Evolutionary conservation across 2,797 vertebrate species (phyloP).

Genomic region (Anas bahamensis): DNA sequence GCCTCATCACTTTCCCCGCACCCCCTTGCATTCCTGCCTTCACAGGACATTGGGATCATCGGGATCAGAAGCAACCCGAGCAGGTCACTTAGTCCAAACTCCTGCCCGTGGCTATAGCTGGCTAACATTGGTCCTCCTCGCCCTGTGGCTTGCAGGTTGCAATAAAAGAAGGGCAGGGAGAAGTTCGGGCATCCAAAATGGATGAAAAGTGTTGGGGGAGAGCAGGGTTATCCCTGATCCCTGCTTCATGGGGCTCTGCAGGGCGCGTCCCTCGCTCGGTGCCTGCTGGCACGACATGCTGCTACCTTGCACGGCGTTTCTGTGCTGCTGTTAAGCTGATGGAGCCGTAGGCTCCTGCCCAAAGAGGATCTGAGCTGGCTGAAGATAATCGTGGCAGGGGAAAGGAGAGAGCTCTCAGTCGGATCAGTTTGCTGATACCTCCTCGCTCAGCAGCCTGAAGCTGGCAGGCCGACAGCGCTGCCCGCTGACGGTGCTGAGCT

Average conservation of each 20-base stretch:
- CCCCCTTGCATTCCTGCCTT: not conserved
- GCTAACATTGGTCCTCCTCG: rapidly evolving
- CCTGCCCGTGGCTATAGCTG: rapidly evolving
- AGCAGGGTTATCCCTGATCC: rapidly evolving
- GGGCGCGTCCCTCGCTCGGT: not conserved
- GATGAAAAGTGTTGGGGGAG: not conserved
- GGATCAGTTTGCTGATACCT: not conserved
- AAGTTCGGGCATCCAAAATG: not conserved
- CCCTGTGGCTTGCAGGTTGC: not conserved
- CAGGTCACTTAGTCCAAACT: not conserved
- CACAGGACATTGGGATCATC: rapidly evolving
- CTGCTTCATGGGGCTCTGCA: not conserved
- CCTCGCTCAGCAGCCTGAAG: not conserved
- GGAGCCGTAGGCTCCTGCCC: not conserved
- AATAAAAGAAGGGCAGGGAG: not conserved
- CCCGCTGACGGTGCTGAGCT: not conserved
- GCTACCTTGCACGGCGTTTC: not conserved
- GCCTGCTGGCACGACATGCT: not conserved
- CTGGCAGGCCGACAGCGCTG: rapidly evolving
- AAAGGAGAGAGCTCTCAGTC: rapidly evolving
- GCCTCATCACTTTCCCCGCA: not conserved
- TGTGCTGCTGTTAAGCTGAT: not conserved
- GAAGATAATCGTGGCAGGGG: not conserved
- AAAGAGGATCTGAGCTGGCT: not conserved
- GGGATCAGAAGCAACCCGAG: not conserved